Base-by-base conservation (phyloP, 2,113 vertebrate genomes). In the Xyliphius kryptos region DNA sequence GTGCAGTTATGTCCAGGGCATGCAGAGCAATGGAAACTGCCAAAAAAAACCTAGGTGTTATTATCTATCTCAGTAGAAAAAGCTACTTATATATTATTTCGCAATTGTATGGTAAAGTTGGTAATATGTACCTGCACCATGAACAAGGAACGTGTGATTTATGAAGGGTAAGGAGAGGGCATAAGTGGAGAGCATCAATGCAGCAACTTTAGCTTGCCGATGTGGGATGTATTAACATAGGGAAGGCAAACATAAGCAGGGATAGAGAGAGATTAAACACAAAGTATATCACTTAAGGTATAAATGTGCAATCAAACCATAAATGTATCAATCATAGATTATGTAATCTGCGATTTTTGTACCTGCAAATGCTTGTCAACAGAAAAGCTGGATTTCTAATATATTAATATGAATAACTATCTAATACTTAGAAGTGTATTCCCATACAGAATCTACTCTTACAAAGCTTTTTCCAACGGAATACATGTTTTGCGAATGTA, bases 241-340 rank as follows among this genome's bases (percentile, higher is more conserved):
- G 38, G 20, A 63, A 50, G 49, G 61, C 17, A 61, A 56, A 38
- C 19, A 22, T 1, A 41, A 16, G 17, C 13, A 21, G 19, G 16
- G 37, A 41, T 36, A 49, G n/a, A 40, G 48, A 13, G 44, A 61
- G 47, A 63, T 38, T 41, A 26, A 22, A 38, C 2, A 3, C 37
- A 63, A 17, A 54, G 20, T 13, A 15, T 17, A 11, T 11, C 1
- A 1, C 49, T 43, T 40, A 22, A 40, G 61, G 40, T 37, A 17
- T 54, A 21, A 63, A 63, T 46, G 15, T 54, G 41, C 40, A 55
- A 63, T 63, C 61, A 63, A 63, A 46, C 21, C 61, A 19, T 46
- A 16, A 38, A 32, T 63, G 38, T 44, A 15, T 43, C n/a, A 63
- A 53, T 53, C 49, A 14, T 2, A 54, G 36, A 13, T 43, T n/a